These are phyloP conservation scores for Benitochromis conjunctus DNA, from an alignment of 2,113 vertebrate genomes.

Conservation along the genomic window DNA sequence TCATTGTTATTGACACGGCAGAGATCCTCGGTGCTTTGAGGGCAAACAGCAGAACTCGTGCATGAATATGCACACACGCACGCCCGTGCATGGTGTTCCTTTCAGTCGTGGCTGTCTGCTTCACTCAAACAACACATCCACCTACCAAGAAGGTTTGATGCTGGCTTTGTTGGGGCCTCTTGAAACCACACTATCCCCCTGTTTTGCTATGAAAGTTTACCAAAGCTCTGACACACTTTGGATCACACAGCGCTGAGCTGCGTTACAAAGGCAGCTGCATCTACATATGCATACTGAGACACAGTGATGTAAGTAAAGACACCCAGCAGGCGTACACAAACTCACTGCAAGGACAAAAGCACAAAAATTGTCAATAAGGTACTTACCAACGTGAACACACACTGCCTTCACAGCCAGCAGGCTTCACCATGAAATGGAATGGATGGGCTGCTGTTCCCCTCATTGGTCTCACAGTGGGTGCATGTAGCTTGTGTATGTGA, in stretches of 20 bases:
- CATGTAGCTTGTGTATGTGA: not conserved
- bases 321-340: slow-evolving; percentile 41
- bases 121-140: slow-evolving; percentile 8
- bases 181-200: slow-evolving; percentile 4
- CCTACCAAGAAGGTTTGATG: slow-evolving; percentile 1
- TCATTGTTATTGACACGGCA: slow-evolving; percentile 55
- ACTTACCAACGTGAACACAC: slow-evolving; percentile 11
- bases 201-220: slow-evolving; percentile 29
- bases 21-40: slow-evolving; percentile 34
- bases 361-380: slow-evolving; percentile 19
- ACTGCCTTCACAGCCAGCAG: not conserved
- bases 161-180: slow-evolving; percentile 22
- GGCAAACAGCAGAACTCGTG: slow-evolving; percentile 24
- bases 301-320: slow-evolving; percentile 49
- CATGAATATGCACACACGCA: not conserved
- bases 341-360: slow-evolving; percentile 14
- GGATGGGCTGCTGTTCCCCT: slow-evolving; percentile 33
- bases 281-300: slow-evolving; percentile 52
- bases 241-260: slow-evolving; percentile 24
- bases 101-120: not conserved
- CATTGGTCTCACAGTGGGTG: slow-evolving; percentile 13
- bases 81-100: not conserved
- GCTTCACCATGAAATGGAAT: slow-evolving; percentile 37
- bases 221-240: slow-evolving; percentile 29
- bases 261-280: slow-evolving; percentile 48